Evolutionary conservation across 2,888 invertebrate species (phyloP).

Genomic region (Orchestes rusci): DNA sequence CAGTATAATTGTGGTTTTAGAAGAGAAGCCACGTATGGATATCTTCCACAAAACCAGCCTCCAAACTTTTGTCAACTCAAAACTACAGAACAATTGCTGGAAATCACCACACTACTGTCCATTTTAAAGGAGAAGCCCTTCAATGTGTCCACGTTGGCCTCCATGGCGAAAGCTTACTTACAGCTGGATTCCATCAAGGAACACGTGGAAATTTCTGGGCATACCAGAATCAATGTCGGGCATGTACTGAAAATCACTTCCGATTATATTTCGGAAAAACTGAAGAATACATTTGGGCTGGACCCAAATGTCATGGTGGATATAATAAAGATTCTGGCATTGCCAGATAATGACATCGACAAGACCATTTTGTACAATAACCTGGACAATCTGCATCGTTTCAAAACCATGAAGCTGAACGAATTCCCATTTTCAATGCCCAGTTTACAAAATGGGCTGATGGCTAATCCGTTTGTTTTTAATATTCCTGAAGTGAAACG

Average conservation of each 20-base stretch:
- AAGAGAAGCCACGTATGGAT: no score
- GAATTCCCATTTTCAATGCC: not conserved
- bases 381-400: constrained; percentile 7
- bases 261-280: constrained; percentile 1
- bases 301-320: not conserved
- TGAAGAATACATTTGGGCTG: constrained; percentile 5
- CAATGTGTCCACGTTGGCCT: not conserved
- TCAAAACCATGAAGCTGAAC: constrained; percentile 6
- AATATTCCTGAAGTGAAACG: no score
- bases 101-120: no score
- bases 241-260: not conserved
- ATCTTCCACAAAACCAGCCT: no score
- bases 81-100: no score
- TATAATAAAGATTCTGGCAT: constrained; percentile 10
- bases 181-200: not conserved
- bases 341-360: constrained; percentile 1
- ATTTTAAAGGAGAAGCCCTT: constrained; percentile 8
- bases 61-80: no score
- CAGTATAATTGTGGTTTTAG: no score
- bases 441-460: no score
- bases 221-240: constrained; percentile 3
- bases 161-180: constrained; percentile 2
- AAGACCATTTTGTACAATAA: constrained; percentile 3
- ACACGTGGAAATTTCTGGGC: not conserved
- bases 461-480: no score